phyloP scores from a whole-genome alignment of 2,888 invertebrate species.

The Oscheius onirici region DNA sequence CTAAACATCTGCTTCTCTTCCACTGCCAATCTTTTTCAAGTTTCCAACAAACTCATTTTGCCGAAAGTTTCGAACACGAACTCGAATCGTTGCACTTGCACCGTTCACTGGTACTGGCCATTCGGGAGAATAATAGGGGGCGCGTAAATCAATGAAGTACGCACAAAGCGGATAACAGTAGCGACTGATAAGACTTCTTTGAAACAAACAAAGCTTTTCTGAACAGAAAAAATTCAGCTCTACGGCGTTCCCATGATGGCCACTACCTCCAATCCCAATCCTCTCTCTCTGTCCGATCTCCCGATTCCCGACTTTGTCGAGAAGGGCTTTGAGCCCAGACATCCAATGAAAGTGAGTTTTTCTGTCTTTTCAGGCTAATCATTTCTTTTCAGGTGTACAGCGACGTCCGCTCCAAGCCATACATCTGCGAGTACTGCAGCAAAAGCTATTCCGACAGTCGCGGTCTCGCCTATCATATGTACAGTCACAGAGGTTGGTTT shows the following conservation, averaged over 20 bases:
- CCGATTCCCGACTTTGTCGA: conserved; percentile 65
- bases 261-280: conserved; percentile 35
- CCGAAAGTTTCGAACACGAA: too few relatives aligned
- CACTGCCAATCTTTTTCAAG: too few relatives aligned
- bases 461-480: conserved; percentile 70
- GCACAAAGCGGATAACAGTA: not conserved
- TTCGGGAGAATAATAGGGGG: too few relatives aligned
- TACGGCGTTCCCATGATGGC: conserved; percentile 30
- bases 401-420: conserved; percentile 67
- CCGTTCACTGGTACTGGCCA: too few relatives aligned
- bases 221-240: not conserved
- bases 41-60: too few relatives aligned
- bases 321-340: conserved; percentile 68
- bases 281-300: conserved; percentile 50
- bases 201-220: not conserved
- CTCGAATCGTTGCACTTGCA: too few relatives aligned
- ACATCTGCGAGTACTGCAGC: conserved; percentile 71
- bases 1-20: too few relatives aligned
- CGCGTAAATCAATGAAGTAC: too few relatives aligned
- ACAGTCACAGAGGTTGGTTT: conserved; percentile 53
- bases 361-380: too few relatives aligned
- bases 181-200: not conserved
- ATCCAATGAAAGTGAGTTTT: conserved; percentile 52
- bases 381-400: conserved; percentile 56
- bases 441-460: conserved; percentile 69